phyloP scores from a whole-genome alignment of 1,140 invertebrate genomes.

The Ylistrum balloti region DNA sequence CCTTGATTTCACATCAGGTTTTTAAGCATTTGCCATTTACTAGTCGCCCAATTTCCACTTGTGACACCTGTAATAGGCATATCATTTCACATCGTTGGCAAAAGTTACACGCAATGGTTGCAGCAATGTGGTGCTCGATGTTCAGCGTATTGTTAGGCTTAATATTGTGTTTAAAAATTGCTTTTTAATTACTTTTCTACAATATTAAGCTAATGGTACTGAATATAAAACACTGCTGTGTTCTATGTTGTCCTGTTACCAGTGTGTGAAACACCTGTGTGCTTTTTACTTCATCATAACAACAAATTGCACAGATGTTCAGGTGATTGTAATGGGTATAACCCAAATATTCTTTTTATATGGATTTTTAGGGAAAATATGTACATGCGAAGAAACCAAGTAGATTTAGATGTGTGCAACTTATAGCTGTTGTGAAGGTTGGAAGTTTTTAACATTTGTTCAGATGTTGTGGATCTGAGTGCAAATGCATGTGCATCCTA shows the following conservation, averaged over 20 bases:
- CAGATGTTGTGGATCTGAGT: not conserved
- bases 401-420: not conserved
- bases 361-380: not conserved
- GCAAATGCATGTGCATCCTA: not conserved
- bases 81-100: not conserved
- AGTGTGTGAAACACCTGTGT: no score
- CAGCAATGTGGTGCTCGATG: not conserved
- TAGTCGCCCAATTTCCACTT: constrained; percentile 18
- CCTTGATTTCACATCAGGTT: not conserved
- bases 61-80: constrained; percentile 18
- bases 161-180: not conserved
- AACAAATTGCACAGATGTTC: not conserved
- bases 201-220: not conserved
- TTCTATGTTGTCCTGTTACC: not conserved
- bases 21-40: constrained; percentile 16
- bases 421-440: not conserved
- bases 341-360: not conserved
- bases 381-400: not conserved
- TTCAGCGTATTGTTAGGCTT: not conserved
- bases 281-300: not conserved
- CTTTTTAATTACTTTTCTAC: not conserved
- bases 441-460: not conserved
- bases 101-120: not conserved
- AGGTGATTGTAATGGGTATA: not conserved
- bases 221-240: not conserved